These are phyloP conservation scores for Antennarius striatus DNA, from an alignment of 2,113 vertebrate genomes.

Conservation along the genomic window DNA sequence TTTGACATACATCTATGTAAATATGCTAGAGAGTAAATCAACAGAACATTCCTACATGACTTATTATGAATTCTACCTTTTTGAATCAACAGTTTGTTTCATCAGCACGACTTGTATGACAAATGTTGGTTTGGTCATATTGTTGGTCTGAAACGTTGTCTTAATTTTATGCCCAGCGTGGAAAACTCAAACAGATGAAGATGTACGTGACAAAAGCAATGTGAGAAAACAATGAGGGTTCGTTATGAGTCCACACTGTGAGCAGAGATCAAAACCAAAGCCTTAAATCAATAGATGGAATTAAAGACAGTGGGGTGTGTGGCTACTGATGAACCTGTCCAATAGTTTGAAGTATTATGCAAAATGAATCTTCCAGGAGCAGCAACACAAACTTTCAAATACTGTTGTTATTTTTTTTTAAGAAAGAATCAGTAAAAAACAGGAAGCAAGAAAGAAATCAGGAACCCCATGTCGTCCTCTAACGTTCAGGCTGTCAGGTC, in stretches of 20 bases:
- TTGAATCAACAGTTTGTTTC: not conserved
- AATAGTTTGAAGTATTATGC: not conserved
- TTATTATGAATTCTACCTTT: no score
- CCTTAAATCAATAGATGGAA: slow-evolving; percentile 26
- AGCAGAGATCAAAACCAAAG: not conserved
- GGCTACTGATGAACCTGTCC: slow-evolving; percentile 12
- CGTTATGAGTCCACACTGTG: slow-evolving; percentile 26
- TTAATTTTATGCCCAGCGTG: slow-evolving; percentile 24
- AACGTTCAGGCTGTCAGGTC: slow-evolving; percentile 25
- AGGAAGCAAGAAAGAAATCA: slow-evolving; percentile 19
- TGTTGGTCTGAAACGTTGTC: not conserved
- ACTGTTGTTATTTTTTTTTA: not conserved
- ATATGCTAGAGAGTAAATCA: no score
- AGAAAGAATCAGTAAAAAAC: slow-evolving; percentile 5
- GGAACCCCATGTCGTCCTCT: slow-evolving; percentile 1
- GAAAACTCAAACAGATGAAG: slow-evolving; percentile 7
- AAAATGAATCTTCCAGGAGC: not conserved
- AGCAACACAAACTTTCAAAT: not conserved
- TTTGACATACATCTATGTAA: no score
- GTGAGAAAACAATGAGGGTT: slow-evolving; percentile 31
- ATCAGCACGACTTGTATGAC: slow-evolving; percentile 9
- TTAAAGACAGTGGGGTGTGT: slow-evolving; percentile 22
- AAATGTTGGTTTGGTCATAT: slow-evolving; percentile 23
- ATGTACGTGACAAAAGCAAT: slow-evolving; percentile 20
- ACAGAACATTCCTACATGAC: no score